Conservation (phyloP, 2,113 vertebrate species). For the Lepus americanus region DNA sequence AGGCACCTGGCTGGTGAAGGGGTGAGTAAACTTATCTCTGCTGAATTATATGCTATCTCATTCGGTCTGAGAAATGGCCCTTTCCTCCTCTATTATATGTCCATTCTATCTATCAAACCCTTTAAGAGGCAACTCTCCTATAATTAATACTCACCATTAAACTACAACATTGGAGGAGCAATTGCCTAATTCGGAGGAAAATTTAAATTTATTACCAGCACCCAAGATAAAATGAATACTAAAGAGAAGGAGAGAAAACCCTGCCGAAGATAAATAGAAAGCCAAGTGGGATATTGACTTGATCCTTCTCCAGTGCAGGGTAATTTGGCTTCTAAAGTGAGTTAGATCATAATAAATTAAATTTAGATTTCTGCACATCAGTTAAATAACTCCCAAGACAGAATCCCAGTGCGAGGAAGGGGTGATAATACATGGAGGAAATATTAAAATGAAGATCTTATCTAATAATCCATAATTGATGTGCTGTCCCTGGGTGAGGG, state of each 20-base stretch:
- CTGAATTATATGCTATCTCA: constrained; percentile 50
- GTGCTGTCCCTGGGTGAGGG: constrained; percentile 73
- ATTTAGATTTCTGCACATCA: constrained; percentile 90
- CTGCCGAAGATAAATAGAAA: constrained; percentile 89
- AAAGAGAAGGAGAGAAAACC: constrained; percentile 82
- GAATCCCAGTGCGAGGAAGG: constrained; percentile 85
- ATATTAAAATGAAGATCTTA: constrained; percentile 88
- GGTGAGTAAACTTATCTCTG: constrained; percentile 54
- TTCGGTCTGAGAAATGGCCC: constrained; percentile 65
- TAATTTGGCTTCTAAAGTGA: constrained; percentile 90
- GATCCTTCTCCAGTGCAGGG: constrained; percentile 88
- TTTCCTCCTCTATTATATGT: constrained; percentile 58
- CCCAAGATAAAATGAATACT: constrained; percentile 86
- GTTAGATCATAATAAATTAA: constrained; percentile 92
- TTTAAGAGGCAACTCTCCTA: constrained; percentile 82
- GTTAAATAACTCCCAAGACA: constrained; percentile 90
- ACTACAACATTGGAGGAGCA: constrained; percentile 86
- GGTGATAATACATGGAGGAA: constrained; percentile 85
- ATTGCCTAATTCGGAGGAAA: constrained; percentile 88
- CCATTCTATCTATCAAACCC: constrained; percentile 74
- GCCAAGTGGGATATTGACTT: constrained; percentile 90
- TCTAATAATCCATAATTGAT: constrained; percentile 86
- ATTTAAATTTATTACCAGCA: constrained; percentile 88
- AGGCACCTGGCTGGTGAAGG: not conserved
- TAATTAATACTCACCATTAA: constrained; percentile 89